phyloP scores from a whole-genome alignment of 2,113 vertebrate genomes.

The Hyperoodon ampullatus region DNA sequence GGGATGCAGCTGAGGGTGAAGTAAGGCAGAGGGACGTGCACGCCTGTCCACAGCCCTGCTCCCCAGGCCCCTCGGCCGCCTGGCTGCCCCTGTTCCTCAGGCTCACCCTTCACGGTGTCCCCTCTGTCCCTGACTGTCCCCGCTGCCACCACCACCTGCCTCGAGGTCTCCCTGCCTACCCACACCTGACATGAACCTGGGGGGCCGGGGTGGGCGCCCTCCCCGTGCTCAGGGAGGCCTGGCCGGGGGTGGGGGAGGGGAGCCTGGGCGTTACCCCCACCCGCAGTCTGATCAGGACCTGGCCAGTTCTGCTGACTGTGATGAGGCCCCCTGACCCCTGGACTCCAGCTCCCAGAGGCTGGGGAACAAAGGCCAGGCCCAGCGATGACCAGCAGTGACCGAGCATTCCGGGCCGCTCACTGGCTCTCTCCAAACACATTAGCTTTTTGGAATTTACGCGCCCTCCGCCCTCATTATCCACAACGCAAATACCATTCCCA shows the following conservation, averaged over 20 bases:
- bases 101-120: not conserved
- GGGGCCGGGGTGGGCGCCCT: rapidly evolving
- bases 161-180: not conserved
- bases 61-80: not conserved
- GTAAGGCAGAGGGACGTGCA: rapidly evolving
- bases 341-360: not conserved
- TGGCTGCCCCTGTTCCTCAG: rapidly evolving
- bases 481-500: not conserved
- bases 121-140: not conserved
- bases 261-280: not conserved
- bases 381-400: not conserved
- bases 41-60: rapidly evolving
- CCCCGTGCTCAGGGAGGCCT: not conserved
- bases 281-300: not conserved
- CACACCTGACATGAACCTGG: not conserved
- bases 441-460: not conserved
- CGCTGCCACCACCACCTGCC: not conserved
- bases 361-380: not conserved
- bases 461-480: not conserved
- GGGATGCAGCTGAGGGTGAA: not conserved
- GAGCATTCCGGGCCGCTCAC: not conserved
- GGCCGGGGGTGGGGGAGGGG: rapidly evolving
- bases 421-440: conserved; percentile 12
- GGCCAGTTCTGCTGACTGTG: not conserved
- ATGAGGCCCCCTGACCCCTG: not conserved